A percentile compares a stretch with the other conserved stretches of the same genome.
These are phyloP conservation scores for Cataglyphis rosenhaueri DNA, from an alignment of 2,888 invertebrate genomes.

Conservation along the genomic window DNA sequence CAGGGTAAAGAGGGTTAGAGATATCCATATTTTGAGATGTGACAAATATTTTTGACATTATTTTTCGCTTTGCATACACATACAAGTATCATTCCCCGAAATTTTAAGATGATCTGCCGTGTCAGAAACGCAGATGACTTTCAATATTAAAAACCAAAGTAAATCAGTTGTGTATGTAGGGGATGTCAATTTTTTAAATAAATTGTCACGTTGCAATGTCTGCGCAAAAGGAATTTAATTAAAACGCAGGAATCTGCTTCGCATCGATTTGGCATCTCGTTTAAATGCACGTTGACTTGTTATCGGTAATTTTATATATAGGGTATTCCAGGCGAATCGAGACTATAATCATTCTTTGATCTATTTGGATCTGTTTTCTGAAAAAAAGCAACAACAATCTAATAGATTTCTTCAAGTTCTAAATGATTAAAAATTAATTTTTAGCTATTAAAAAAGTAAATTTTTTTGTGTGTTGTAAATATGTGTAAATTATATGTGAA, in stretches of 20 bases:
- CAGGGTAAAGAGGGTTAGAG: background rate
- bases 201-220: constrained; percentile 51
- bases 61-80: background rate
- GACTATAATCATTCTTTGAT: background rate
- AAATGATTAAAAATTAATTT: background rate
- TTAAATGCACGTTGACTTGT: constrained; percentile 47
- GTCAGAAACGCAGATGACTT: background rate
- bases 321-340: background rate
- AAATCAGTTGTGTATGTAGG: constrained; percentile 19
- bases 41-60: background rate
- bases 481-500: too few species aligned
- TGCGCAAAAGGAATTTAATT: constrained; percentile 67
- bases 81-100: background rate
- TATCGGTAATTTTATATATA: constrained; percentile 30
- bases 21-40: background rate
- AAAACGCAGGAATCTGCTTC: constrained; percentile 58
- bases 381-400: background rate
- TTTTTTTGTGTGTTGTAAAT: background rate
- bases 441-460: background rate
- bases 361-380: background rate
- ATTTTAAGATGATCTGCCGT: background rate
- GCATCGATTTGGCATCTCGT: constrained; percentile 51
- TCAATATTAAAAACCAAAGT: constrained; percentile 42
- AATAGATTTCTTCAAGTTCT: background rate
- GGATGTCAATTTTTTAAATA: constrained; percentile 58